Evolutionary conservation across 2,797 vertebrate species (phyloP).

Genomic region (Schizopygopsis malacanthus): DNA sequence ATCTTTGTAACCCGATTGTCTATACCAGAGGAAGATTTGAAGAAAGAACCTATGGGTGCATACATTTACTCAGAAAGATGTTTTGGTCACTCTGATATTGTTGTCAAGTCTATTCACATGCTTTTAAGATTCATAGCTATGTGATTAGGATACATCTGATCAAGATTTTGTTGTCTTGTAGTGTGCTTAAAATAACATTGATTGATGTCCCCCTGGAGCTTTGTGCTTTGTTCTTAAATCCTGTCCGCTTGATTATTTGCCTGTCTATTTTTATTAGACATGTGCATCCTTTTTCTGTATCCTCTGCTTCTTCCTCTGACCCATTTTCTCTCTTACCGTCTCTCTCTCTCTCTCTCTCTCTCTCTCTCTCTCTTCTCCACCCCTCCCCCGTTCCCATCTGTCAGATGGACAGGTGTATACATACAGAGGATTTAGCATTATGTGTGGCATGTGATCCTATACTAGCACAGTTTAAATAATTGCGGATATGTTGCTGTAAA

Average conservation of each 20-base stretch:
- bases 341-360: slow-evolving; percentile 11
- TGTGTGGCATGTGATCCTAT: slow-evolving; percentile 16
- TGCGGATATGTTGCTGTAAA: slow-evolving; percentile 35
- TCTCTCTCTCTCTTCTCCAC: slow-evolving; percentile 19
- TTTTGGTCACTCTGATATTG: background rate
- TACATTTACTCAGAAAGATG: background rate
- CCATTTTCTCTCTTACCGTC: background rate
- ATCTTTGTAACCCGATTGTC: background rate
- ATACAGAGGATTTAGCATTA: slow-evolving; percentile 32
- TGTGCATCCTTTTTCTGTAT: slow-evolving; percentile 22
- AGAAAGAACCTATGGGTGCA: background rate
- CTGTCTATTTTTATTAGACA: slow-evolving; percentile 12
- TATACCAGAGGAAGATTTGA: background rate
- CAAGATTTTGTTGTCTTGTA: slow-evolving; percentile 3
- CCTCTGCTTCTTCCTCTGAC: slow-evolving; percentile 34
- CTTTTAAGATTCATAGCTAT: background rate
- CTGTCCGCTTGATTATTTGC: slow-evolving; percentile 23
- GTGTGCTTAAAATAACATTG: background rate
- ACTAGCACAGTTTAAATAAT: background rate
- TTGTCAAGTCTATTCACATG: background rate
- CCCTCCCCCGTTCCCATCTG: slow-evolving; percentile 55
- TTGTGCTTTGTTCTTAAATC: slow-evolving; percentile 14
- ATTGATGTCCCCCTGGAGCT: background rate
- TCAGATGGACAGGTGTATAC: slow-evolving; percentile 48
- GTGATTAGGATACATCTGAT: background rate